Conservation (phyloP, 2,113 vertebrate species). For the Notothenia rossii region DNA sequence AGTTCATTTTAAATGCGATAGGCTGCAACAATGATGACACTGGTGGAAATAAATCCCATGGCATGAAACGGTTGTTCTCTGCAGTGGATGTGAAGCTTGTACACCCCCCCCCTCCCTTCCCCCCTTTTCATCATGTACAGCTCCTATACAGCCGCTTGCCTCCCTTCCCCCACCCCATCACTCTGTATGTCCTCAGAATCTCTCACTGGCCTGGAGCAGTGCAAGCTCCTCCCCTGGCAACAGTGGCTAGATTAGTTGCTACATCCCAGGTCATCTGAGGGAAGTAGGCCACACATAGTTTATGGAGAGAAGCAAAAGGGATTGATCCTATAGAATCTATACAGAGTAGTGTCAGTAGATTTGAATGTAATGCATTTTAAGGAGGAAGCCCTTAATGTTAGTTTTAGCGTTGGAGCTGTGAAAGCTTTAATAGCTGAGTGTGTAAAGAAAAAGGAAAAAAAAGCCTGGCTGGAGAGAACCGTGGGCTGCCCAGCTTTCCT, state of each 20-base stretch:
- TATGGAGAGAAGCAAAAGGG: conserved; percentile 36
- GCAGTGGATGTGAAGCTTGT: conserved; percentile 16
- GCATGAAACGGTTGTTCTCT: conserved; percentile 27
- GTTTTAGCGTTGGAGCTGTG: background rate
- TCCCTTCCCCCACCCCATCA: conserved; percentile 69
- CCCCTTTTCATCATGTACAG: conserved; percentile 53
- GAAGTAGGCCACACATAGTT: conserved; percentile 77
- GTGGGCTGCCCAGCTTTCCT: conserved; percentile 6
- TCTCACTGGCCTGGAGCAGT: conserved; percentile 59
- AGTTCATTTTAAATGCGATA: background rate
- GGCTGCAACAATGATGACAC: conserved; percentile 55
- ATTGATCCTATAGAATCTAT: conserved; percentile 26
- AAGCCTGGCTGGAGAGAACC: background rate
- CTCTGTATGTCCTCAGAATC: conserved; percentile 68
- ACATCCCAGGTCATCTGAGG: conserved; percentile 80
- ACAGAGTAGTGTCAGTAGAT: background rate
- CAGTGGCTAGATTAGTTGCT: conserved; percentile 77
- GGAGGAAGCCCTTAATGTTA: background rate
- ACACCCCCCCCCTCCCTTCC: background rate
- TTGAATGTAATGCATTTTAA: background rate
- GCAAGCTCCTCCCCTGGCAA: conserved; percentile 78
- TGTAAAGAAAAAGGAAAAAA: background rate
- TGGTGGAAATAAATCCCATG: conserved; percentile 44
- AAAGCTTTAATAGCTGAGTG: background rate
- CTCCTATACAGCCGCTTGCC: conserved; percentile 56